Evolutionary conservation across 2,888 invertebrate species (phyloP), one percentile per base, ranked within the genome.

Genomic region (Bruchidius siliquastri): DNA sequence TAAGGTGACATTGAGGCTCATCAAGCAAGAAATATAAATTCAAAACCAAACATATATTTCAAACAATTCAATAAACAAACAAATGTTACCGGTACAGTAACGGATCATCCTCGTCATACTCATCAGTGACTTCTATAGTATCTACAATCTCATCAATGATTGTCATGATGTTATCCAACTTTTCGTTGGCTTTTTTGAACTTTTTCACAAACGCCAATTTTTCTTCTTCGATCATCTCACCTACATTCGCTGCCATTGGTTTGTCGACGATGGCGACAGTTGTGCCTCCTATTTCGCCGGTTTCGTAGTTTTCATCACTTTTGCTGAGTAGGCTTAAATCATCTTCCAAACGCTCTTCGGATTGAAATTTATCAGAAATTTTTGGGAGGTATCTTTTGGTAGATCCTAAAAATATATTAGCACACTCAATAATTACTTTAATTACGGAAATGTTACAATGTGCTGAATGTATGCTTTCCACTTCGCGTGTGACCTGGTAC

Each of bases 121-220:
- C 81, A 73, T 83, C 82, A 18, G 81, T 79, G 20, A 84, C 81
- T 74, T 86, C 86, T 67, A 86, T 85, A 30, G 85, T 86, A 76
- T 84, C 85, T 21, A 86, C 85, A 76, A 86, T 86, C 79, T 85
- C 84, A 77, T 85, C 84, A 74, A 86, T 86, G 74, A 85, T 84
- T 72, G 78, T 81, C 83, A 86, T 84, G 20, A 86, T 84, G 76
- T 84, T 83, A 66, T 85, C 85, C 71, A 86, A 81, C 75, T 85
- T 84, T 76, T 84, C 82, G 74, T 84, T 85, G 4, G 85, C 85
- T 70, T 80, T 82, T 69, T 84, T 81, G 76, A 85, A 84, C 73
- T 84, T 82, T 22, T 80, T 80, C 18, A 81, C 79, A 74, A 80
- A 77, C 2, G 69, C 74, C 22, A 76, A 68, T 74, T 77, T 79